Conservation (phyloP, 2,797 vertebrate species). For the Danio albolineatus region DNA sequence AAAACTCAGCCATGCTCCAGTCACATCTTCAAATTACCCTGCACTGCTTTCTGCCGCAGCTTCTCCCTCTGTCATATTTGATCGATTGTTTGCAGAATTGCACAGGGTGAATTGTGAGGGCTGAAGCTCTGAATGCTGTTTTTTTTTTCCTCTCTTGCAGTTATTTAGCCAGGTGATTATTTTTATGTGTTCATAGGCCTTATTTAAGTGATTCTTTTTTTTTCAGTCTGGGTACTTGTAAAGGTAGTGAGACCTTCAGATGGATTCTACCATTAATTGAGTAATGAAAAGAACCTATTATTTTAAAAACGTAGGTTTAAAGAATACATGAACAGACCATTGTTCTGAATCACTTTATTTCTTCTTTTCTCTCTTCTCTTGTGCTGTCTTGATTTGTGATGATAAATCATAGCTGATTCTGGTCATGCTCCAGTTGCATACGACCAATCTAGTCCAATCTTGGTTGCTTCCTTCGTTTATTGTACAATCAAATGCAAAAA, state of each 20-base stretch:
- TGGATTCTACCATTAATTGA: neutral
- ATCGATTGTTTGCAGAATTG: constrained; percentile 27
- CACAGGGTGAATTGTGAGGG: neutral
- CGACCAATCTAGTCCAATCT: neutral
- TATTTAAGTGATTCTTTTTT: neutral
- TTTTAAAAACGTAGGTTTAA: too few species aligned
- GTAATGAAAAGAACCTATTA: too few species aligned
- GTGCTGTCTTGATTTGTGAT: too few species aligned
- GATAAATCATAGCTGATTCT: too few species aligned
- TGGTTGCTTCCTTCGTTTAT: neutral
- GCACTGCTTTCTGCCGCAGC: neutral
- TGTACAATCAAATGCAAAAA: neutral
- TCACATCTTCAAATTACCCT: constrained; percentile 35
- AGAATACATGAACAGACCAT: too few species aligned
- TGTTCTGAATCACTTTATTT: too few species aligned
- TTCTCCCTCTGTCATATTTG: constrained; percentile 30
- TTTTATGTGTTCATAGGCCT: neutral
- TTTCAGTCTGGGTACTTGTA: neutral
- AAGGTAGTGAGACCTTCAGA: constrained; percentile 2
- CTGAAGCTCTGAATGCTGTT: neutral
- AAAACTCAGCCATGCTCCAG: constrained; percentile 34
- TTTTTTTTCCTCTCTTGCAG: neutral
- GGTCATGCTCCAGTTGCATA: too few species aligned
- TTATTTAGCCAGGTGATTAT: constrained; percentile 15
- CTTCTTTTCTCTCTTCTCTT: too few species aligned